Base-by-base conservation (phyloP, 2,888 invertebrate genomes). In the Drosophila acutilabella region DNA sequence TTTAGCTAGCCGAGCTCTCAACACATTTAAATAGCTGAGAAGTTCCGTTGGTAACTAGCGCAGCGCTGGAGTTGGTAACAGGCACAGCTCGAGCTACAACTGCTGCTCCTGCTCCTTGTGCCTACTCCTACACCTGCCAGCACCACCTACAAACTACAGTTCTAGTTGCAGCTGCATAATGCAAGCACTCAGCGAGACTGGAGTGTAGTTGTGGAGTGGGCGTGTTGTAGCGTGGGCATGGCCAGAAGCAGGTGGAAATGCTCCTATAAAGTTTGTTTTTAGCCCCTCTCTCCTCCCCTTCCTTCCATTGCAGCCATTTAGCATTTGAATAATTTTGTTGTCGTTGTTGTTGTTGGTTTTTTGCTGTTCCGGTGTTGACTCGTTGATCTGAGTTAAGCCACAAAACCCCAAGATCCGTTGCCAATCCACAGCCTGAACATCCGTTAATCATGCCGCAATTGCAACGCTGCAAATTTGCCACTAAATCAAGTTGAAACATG, bases 231-330 rank as follows among this genome's bases (percentile, higher is more conserved):
- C 56, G 40, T 58, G 53, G 56, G 30, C 64, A 18, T 18, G 64
- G 26, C 51, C 36, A 13, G 36, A 1, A 36, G 30, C 64, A 47
- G 57, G 48, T 41, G 41, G 64, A 59, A 60, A 70, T 80, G 81
- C 68, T 81, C 74, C 75, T 74, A 76, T 81, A 74, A 84, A 86
- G 84, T 78, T 76, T 64, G 36, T 36, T 36, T 36, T 16, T 45
- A n/a, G 26, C 33, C 42, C 36, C 47, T 4, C 13, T 13, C 8
- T 23, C 23, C 23, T 8, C 36, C 36, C 7, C 36, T 11, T 20
- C 42, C 66, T 69, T 65, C 64, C 85, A 81, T 90, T 90, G 88
- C 88, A 80, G 89, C 86, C 85, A 89, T 90, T 89, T 84, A 87
- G 80, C 82, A 84, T 88, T 88, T 82, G 88, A 89, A 88, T 30